phyloP scores from a whole-genome alignment of 2,888 invertebrate species.

The Nebria salina region DNA sequence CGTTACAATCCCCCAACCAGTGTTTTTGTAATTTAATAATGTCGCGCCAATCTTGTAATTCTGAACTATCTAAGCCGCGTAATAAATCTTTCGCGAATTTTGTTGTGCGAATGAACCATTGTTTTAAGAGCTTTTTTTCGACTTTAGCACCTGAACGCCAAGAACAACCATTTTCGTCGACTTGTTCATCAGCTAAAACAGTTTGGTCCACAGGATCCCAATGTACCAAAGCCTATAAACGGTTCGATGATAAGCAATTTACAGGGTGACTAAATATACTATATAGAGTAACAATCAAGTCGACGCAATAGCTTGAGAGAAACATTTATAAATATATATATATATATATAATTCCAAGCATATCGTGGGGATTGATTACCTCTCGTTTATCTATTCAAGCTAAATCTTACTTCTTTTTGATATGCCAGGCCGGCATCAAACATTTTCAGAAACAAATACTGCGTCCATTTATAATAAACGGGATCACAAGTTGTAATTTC shows the following conservation, averaged over 20 bases:
- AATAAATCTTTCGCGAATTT: slow-evolving; percentile 77
- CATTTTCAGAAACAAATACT: slow-evolving; percentile 90
- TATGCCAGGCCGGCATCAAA: slow-evolving; percentile 86
- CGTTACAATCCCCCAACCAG: slow-evolving; percentile 91
- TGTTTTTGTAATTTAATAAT: slow-evolving; percentile 85
- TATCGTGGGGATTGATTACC: too few species aligned
- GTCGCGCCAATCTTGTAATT: slow-evolving; percentile 82
- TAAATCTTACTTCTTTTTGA: slow-evolving; percentile 75
- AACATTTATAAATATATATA: too few species aligned
- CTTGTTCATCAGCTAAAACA: slow-evolving; percentile 97
- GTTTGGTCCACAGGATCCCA: slow-evolving; percentile 99
- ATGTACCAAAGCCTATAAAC: slow-evolving; percentile 82
- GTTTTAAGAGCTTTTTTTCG: slow-evolving; percentile 85
- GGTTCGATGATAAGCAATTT: slow-evolving; percentile 24
- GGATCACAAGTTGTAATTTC: slow-evolving; percentile 91
- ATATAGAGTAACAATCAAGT: background rate
- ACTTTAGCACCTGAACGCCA: slow-evolving; percentile 98
- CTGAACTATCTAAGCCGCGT: slow-evolving; percentile 76
- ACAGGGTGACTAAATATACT: background rate
- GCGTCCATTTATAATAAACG: slow-evolving; percentile 95
- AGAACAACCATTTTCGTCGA: slow-evolving; percentile 87
- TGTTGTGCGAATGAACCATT: slow-evolving; percentile 96
- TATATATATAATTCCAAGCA: too few species aligned
- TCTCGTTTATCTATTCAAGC: background rate
- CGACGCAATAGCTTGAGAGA: too few species aligned